Percentiles rank a stretch among this genome's conserved stretches.
Evolutionary conservation across 64 coral and sea anemone genomes (phyloP).

Genomic region (Porites lutea): DNA sequence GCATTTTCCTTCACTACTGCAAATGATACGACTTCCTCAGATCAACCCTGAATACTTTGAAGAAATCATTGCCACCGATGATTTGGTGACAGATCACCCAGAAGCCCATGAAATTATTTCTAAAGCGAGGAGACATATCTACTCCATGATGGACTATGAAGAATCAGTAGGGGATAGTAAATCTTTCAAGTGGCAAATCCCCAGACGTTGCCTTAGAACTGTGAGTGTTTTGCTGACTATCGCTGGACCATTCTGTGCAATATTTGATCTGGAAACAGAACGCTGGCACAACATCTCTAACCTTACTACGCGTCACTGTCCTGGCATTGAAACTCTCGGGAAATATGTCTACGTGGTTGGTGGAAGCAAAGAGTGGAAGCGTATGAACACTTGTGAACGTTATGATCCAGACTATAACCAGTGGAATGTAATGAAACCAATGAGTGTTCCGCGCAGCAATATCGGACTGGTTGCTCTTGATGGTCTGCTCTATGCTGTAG

Average conservation of each 20-base stretch:
- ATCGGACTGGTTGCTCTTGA: slow-evolving; percentile 89
- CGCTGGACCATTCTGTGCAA: slow-evolving; percentile 80
- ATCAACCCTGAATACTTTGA: slow-evolving; percentile 82
- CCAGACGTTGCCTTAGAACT: slow-evolving; percentile 82
- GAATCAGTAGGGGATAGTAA: not conserved
- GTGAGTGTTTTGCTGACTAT: slow-evolving; percentile 86
- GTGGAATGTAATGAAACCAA: slow-evolving; percentile 79
- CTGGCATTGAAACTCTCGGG: slow-evolving; percentile 83
- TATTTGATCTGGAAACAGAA: slow-evolving; percentile 72
- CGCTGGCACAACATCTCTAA: slow-evolving; percentile 78
- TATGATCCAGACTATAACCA: slow-evolving; percentile 83
- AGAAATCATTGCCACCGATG: slow-evolving; percentile 62
- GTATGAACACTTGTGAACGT: slow-evolving; percentile 81
- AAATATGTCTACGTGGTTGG: slow-evolving; percentile 92
- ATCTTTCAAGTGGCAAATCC: slow-evolving; percentile 51
- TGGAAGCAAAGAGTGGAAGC: slow-evolving; percentile 92
- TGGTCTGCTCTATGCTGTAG: slow-evolving; percentile 83
- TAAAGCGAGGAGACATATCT: slow-evolving; percentile 62
- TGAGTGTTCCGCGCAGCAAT: slow-evolving; percentile 90
- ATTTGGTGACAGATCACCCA: slow-evolving; percentile 58
- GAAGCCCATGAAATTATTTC: slow-evolving; percentile 60
- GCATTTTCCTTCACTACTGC: slow-evolving; percentile 71
- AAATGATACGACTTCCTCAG: slow-evolving; percentile 82
- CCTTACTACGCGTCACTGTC: slow-evolving; percentile 79
- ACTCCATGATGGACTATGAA: slow-evolving; percentile 15